Evolutionary conservation across 2,888 invertebrate species (phyloP), one percentile per base, ranked within the genome.

Genomic region (Dasypogon diadema): DNA sequence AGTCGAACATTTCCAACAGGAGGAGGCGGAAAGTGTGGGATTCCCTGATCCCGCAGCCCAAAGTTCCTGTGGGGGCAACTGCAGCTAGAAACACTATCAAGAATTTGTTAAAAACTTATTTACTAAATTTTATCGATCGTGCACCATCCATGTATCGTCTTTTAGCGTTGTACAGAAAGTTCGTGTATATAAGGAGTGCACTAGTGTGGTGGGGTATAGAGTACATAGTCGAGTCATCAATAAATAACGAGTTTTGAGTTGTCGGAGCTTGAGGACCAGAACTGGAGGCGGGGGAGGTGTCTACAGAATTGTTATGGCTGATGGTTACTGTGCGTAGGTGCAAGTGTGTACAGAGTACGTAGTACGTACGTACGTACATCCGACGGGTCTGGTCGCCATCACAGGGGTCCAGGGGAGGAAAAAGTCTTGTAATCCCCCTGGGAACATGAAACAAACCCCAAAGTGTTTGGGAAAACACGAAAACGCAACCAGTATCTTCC

Each of bases 231-330:
- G 65, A 65, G 48, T 65, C 48, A 65, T 65, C 65, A 65, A 65
- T 65, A 65, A 65, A 65, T 65, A 65, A 65, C 65, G 48, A 48
- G 65, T 65, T 65, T 65, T 65, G 65, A 65, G 65, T 46, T 65
- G 48, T 10, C 48, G 42, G n/a, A 48, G 65, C 46, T 12, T 16
- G 51, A 0, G n/a, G 46, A n/a, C 22, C 24, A 24, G 24, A 22
- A 24, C 1, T 46, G 12, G 22, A 10, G 42, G 34, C 2, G 37
- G 14, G 6, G 21, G 42, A 1, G n/a, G 65, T 22, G n/a, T n/a
- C 16, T 22, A 26, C 24, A 8, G 26, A 65, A 63, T 42, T 63
- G 18, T 63, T 34, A 21, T 34, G 42, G 2, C 37, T 63, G 63
- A 18, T n/a, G 12, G 48, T 21, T 16, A 65, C 46, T 65, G 48